Conservation (phyloP, 2,113 vertebrate genomes). For the Hemiscyllium ocellatum region DNA sequence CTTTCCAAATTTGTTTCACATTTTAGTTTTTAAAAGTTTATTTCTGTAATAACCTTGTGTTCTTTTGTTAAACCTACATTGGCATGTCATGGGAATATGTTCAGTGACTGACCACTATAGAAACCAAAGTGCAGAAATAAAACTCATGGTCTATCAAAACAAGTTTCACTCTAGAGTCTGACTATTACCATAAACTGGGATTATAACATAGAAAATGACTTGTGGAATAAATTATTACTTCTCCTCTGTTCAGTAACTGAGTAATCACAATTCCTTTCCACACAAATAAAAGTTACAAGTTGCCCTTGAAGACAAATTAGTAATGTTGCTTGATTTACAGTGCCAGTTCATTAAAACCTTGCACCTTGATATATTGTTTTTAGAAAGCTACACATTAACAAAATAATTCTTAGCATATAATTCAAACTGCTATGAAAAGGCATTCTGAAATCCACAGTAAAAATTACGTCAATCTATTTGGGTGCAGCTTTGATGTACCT, state of each 20-base stretch:
- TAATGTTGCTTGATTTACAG: background rate
- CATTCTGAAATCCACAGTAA: background rate
- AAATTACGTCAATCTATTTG: background rate
- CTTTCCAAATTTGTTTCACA: too few relatives aligned
- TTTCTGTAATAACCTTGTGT: too few relatives aligned
- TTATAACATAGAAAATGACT: background rate
- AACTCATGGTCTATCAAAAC: too few relatives aligned
- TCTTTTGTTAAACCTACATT: too few relatives aligned
- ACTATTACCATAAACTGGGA: too few relatives aligned
- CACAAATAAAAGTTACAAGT: background rate
- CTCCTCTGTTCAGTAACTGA: background rate
- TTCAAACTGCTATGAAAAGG: background rate
- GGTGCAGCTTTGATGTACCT: background rate
- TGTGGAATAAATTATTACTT: background rate
- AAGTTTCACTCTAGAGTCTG: too few relatives aligned
- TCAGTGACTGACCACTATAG: too few relatives aligned
- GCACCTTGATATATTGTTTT: background rate
- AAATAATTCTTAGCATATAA: background rate
- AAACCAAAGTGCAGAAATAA: too few relatives aligned
- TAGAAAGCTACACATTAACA: background rate
- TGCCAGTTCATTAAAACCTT: background rate
- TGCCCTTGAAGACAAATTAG: background rate
- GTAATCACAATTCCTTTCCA: background rate
- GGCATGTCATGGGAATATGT: too few relatives aligned
- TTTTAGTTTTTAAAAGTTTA: too few relatives aligned